Percentiles rank a stretch among this genome's conserved stretches.
These are phyloP conservation scores for Coenonympha glycerion DNA, from an alignment of 2,888 invertebrate genomes.

Conservation along the genomic window DNA sequence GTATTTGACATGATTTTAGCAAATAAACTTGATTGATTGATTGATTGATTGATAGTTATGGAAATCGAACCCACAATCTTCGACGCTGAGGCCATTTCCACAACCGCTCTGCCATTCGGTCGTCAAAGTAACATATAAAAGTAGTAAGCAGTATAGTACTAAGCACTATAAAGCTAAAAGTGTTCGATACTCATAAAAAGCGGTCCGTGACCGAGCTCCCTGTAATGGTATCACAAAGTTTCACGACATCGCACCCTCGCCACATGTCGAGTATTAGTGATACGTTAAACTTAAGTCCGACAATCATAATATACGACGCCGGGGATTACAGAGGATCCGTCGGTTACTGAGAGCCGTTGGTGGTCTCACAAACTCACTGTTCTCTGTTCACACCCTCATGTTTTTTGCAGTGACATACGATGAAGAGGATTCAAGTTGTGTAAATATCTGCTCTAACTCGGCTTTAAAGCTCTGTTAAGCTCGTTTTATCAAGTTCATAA, in stretches of 20 bases:
- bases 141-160: no score
- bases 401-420: slow-evolving; percentile 56
- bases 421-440: slow-evolving; percentile 39
- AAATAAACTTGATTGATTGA: no score
- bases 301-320: slow-evolving; percentile 68
- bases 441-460: slow-evolving; percentile 47
- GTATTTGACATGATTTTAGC: no score
- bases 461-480: slow-evolving; percentile 11
- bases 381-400: slow-evolving; percentile 45
- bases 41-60: no score
- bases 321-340: slow-evolving; percentile 62
- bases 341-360: slow-evolving; percentile 51
- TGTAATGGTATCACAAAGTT: slow-evolving; percentile 9
- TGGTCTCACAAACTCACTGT: no score
- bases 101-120: no score
- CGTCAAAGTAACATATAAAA: no score
- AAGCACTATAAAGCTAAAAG: slow-evolving; percentile 2
- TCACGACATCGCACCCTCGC: slow-evolving; percentile 30
- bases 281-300: slow-evolving; percentile 57
- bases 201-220: slow-evolving; percentile 5
- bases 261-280: slow-evolving; percentile 69
- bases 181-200: not conserved
- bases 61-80: no score
- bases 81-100: no score
- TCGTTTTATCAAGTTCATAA: slow-evolving; percentile 10